A percentile compares a stretch with the other conserved stretches of the same genome.
phyloP scores from a whole-genome alignment of 2,797 vertebrate species.

The Cephalopachus bancanus region DNA sequence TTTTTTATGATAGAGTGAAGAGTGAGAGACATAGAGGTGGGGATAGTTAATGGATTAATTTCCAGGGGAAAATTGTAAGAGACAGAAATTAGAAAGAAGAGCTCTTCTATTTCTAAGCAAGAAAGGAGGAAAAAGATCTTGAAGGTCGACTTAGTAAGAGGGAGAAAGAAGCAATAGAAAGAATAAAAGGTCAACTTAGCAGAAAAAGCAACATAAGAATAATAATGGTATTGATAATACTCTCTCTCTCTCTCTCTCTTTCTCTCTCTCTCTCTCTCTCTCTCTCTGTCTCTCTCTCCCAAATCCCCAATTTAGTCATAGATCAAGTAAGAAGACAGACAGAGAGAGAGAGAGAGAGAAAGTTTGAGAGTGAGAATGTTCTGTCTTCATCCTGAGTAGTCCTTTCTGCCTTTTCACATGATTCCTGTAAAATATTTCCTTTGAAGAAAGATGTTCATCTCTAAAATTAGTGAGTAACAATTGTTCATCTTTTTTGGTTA shows the following conservation, averaged over 20 bases:
- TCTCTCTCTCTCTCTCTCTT: too few species aligned
- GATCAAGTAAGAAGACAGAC: too few species aligned
- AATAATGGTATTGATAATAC: neutral
- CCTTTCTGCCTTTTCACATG: neutral
- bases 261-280: too few species aligned
- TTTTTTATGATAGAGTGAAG: neutral
- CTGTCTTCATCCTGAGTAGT: neutral
- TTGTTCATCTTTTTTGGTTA: neutral
- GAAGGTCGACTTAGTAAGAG: neutral
- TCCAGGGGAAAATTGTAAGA: neutral
- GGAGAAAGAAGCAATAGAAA: neutral
- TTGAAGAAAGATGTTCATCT: neutral
- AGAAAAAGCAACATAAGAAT: neutral
- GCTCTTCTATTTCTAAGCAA: neutral
- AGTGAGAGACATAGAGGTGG: neutral
- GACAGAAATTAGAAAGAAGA: neutral
- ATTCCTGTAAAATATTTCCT: slow-evolving; percentile 5
- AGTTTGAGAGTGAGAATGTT: neutral
- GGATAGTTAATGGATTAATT: neutral
- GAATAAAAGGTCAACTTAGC: neutral
- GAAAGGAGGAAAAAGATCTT: neutral
- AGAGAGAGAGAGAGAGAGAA: neutral
- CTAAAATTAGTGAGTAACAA: neutral
- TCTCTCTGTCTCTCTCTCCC: too few species aligned
- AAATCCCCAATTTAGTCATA: too few species aligned